Conservation (phyloP, 2,113 vertebrate species). For the Hippocampus zosterae region DNA sequence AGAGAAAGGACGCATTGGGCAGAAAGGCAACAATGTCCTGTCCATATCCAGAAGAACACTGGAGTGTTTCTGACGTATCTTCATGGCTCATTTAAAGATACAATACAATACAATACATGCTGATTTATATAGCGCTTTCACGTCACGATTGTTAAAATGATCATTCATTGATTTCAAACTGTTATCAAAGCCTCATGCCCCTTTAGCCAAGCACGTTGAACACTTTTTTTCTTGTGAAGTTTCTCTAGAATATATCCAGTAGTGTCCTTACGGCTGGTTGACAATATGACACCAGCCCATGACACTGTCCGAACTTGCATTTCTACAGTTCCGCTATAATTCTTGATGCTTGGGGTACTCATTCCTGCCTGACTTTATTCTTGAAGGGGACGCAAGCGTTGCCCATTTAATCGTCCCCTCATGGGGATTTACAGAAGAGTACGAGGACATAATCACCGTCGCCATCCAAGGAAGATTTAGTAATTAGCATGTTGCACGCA, state of each 20-base stretch:
- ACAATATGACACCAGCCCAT: too few species aligned
- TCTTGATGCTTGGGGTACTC: background rate
- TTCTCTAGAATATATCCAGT: too few species aligned
- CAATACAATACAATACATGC: too few species aligned
- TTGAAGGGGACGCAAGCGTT: background rate
- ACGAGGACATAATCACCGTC: background rate
- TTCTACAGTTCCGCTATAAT: background rate
- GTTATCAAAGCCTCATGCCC: too few species aligned
- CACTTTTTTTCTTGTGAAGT: too few species aligned
- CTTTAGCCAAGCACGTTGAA: too few species aligned
- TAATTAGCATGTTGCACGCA: background rate
- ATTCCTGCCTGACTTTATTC: background rate
- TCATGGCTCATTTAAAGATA: background rate
- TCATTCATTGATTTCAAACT: too few species aligned
- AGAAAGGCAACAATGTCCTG: background rate
- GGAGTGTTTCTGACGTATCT: background rate
- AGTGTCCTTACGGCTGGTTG: too few species aligned
- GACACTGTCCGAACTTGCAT: too few species aligned
- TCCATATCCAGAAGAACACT: background rate
- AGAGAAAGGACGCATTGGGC: background rate
- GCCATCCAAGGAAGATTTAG: background rate
- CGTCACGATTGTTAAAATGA: too few species aligned
- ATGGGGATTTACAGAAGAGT: background rate
- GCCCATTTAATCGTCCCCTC: background rate
- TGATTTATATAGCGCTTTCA: too few species aligned